Conservation (phyloP, 2,113 vertebrate genomes). For the Sander vitreus region DNA sequence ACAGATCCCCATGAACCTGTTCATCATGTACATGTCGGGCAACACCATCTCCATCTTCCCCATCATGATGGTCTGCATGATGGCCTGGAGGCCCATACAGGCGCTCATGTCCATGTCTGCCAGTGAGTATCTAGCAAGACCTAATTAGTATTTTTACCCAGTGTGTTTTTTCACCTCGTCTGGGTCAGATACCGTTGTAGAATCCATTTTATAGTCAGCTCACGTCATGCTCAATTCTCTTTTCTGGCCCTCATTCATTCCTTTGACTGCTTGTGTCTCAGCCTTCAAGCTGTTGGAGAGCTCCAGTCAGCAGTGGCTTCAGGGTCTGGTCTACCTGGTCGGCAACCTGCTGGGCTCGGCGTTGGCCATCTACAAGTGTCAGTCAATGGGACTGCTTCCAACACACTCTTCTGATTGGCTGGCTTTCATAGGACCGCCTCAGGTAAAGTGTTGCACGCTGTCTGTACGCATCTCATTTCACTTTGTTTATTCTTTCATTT, state of each 20-base stretch:
- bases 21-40: constrained; percentile 99
- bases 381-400: constrained; percentile 96
- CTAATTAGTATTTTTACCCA: too few relatives aligned
- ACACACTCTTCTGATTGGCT: constrained; percentile 98
- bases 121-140: constrained; percentile 87
- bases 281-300: constrained; percentile 97
- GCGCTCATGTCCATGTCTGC: constrained; percentile 97
- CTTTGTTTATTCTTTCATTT: too few relatives aligned
- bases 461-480: neutral
- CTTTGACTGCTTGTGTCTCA: constrained; percentile 58
- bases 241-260: neutral
- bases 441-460: constrained; percentile 83
- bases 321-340: constrained; percentile 94
- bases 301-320: constrained; percentile 96
- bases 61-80: constrained; percentile 99
- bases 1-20: constrained; percentile 98
- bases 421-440: constrained; percentile 95
- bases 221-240: too few relatives aligned
- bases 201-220: too few relatives aligned
- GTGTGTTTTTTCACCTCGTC: too few relatives aligned
- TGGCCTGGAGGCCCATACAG: constrained; percentile 99
- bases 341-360: constrained; percentile 96
- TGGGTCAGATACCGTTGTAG: too few relatives aligned
- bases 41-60: constrained; percentile 99
- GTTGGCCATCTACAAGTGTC: constrained; percentile 96